A percentile compares a stretch with the other conserved stretches of the same genome.
These are phyloP conservation scores for Paraplagusia blochii DNA, from an alignment of 2,113 vertebrate genomes.

Conservation along the genomic window DNA sequence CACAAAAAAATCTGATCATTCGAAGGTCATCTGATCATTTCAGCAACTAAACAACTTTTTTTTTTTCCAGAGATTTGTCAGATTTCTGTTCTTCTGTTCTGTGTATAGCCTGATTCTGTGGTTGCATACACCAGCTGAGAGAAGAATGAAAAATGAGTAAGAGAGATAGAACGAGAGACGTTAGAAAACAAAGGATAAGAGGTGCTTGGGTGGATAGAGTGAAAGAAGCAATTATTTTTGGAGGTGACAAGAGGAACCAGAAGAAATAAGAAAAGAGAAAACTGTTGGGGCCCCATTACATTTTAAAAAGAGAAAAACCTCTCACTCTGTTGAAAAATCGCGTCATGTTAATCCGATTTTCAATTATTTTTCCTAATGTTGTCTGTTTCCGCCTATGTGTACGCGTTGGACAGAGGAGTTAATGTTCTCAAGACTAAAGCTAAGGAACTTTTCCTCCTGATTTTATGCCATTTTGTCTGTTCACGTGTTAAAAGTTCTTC, in stretches of 20 bases:
- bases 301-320: constrained; percentile 10
- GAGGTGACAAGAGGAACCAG: constrained; percentile 23
- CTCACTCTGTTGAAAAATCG: constrained; percentile 9
- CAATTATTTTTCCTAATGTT: too few relatives aligned
- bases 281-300: constrained; percentile 24
- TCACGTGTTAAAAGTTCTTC: neutral
- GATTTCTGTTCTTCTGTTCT: constrained; percentile 42
- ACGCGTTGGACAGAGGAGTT: constrained; percentile 6
- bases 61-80: too few relatives aligned
- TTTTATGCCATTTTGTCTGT: neutral
- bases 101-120: constrained; percentile 52
- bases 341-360: constrained; percentile 26
- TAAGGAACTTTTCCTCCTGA: constrained; percentile 1
- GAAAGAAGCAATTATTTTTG: constrained; percentile 47
- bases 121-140: constrained; percentile 53
- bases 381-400: neutral
- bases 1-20: too few relatives aligned
- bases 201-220: constrained; percentile 38
- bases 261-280: constrained; percentile 12
- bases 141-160: constrained; percentile 47
- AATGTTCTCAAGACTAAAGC: neutral
- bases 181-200: constrained; percentile 12
- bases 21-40: too few relatives aligned
- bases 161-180: constrained; percentile 17
- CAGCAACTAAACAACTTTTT: too few relatives aligned